phyloP scores from a whole-genome alignment of 1,140 invertebrate genomes.

The Brachionus rotundiformis region DNA sequence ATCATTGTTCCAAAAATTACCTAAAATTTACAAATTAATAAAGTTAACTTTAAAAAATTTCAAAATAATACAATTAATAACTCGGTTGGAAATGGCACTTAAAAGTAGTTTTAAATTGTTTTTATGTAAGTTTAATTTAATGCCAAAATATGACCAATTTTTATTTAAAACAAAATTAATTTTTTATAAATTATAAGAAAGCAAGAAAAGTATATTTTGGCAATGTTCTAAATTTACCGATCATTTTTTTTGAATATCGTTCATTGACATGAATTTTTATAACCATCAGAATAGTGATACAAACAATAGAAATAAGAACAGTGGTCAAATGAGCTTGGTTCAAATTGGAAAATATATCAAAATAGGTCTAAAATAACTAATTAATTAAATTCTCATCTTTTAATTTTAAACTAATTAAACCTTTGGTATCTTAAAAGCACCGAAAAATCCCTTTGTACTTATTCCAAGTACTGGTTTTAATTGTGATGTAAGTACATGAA shows the following conservation, averaged over 20 bases:
- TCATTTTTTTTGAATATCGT: slow-evolving; percentile 57
- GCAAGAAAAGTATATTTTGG: no score
- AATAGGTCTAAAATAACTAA: background rate
- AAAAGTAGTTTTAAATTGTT: background rate
- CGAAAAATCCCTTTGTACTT: slow-evolving; percentile 55
- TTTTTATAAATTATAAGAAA: no score
- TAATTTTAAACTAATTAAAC: slow-evolving; percentile 56
- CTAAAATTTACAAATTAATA: background rate
- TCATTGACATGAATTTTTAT: slow-evolving; percentile 62
- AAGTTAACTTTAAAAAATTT: background rate
- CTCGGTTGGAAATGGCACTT: slow-evolving; percentile 61
- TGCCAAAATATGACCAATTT: background rate
- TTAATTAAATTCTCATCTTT: background rate
- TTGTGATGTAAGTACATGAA: slow-evolving; percentile 66
- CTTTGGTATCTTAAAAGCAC: slow-evolving; percentile 63
- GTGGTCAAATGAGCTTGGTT: slow-evolving; percentile 48
- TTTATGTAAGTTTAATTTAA: background rate
- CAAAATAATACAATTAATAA: slow-evolving; percentile 60
- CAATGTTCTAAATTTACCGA: background rate
- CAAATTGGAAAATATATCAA: background rate
- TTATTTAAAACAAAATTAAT: no score
- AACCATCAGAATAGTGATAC: slow-evolving; percentile 59
- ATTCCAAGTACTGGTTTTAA: slow-evolving; percentile 65
- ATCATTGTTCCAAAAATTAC: slow-evolving; percentile 53
- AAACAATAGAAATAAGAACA: slow-evolving; percentile 57